These are phyloP conservation scores for Chelidonichthys spinosus DNA, from an alignment of 2,797 vertebrate species.

Conservation along the genomic window DNA sequence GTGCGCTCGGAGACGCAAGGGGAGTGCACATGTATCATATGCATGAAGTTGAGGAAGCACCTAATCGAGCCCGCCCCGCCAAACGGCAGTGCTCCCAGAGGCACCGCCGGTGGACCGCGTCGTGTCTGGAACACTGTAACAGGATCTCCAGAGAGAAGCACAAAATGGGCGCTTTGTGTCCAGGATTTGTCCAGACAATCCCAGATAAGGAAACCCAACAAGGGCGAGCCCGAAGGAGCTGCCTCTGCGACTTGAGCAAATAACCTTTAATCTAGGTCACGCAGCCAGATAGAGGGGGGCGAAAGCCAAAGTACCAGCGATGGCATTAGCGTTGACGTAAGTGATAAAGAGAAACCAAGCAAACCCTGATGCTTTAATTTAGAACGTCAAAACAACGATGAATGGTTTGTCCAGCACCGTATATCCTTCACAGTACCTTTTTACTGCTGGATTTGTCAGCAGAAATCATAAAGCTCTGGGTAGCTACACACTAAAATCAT, in stretches of 20 bases:
- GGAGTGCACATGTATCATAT: conserved; percentile 71
- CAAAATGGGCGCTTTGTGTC: conserved; percentile 85
- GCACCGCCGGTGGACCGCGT: conserved; percentile 66
- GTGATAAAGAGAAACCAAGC: conserved; percentile 21
- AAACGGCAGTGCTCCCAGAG: conserved; percentile 68
- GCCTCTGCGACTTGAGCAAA: conserved; percentile 71
- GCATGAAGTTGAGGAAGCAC: conserved; percentile 65
- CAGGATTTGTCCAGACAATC: conserved; percentile 81
- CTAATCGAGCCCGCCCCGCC: conserved; percentile 58
- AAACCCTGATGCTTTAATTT: too few relatives aligned
- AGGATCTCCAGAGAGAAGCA: conserved; percentile 82
- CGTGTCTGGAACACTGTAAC: conserved; percentile 82
- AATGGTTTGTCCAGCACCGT: neutral
- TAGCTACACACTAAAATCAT: neutral
- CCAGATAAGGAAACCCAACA: conserved; percentile 80
- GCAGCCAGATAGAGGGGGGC: conserved; percentile 43
- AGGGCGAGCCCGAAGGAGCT: conserved; percentile 70
- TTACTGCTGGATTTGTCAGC: neutral
- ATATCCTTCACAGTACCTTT: neutral
- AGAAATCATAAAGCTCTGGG: neutral
- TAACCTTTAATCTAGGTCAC: conserved; percentile 74
- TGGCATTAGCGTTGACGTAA: conserved; percentile 33
- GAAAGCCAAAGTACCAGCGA: conserved; percentile 12
- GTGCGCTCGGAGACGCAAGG: conserved; percentile 55
- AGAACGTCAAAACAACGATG: neutral